Evolutionary conservation across 2,113 vertebrate genomes (phyloP), one percentile per base, ranked within the genome.

Genomic region (Isichthys henryi): DNA sequence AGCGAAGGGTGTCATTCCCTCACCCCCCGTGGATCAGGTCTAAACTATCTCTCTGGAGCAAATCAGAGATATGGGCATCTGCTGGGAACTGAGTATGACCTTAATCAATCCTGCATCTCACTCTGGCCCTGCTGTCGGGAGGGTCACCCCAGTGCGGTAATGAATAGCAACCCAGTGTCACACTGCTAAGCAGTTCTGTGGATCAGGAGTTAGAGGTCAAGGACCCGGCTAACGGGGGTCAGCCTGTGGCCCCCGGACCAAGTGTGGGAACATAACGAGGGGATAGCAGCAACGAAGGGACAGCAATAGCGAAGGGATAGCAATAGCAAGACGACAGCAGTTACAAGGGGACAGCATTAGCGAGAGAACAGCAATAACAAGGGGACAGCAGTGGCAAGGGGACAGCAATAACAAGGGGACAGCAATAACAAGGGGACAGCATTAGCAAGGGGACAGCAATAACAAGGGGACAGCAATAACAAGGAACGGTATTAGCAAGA

Each of bases 141-240:
- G 95, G 95, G 93, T 92, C 90, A 90, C 94, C 92, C 91, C 91
- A 49, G 93, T 93, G 94, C 94, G 94, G 95, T 97, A 97, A 97
- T 97, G 97, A 97, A 95, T 91, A 92, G 92, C 94, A 95, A 96
- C 95, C 95, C 90, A 89, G 88, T 96, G 96, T 95, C 96, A 96
- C 94, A 93, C 94, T 94, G 95, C 97, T 97, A 97, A 97, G 96
- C 95, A 97, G 96, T 97, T 97, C 96, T 96, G 94, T 91, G 90
- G 92, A 93, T 92, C 92, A 91, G 92, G 91, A 94, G 94, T 94
- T 91, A 95, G 94, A 96, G 96, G 95, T 95, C 95, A 96, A 90
- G 92, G 93, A 95, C 95, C 95, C 94, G 90, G 66, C 94, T 96
- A 96, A 96, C 94, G 88, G 93, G 93, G 93, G 93, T 91, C 94